Percentiles rank a stretch among this genome's conserved stretches.
Conservation (phyloP, 2,797 vertebrate species). For the Mionectes olivaceus region DNA sequence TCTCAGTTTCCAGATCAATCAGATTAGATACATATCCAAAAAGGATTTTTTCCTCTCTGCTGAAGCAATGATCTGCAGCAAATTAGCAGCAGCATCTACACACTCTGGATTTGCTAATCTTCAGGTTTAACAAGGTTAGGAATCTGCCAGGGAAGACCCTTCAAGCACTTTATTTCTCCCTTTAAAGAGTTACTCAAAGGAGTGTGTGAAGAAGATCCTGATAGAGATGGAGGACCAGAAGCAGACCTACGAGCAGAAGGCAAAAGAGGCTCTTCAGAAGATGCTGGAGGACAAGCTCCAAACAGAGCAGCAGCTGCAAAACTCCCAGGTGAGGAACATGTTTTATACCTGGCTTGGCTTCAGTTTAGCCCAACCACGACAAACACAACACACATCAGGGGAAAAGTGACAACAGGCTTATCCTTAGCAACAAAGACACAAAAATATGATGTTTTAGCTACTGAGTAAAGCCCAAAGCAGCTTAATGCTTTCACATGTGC, state of each 20-base stretch:
- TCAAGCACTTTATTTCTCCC: neutral
- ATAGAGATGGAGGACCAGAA: slow-evolving; percentile 93
- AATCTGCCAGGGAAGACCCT: neutral
- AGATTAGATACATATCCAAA: neutral
- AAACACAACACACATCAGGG: neutral
- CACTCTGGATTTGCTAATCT: neutral
- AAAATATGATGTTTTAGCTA: neutral
- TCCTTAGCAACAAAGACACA: neutral
- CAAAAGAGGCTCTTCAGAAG: slow-evolving; percentile 87
- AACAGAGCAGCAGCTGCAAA: slow-evolving; percentile 82
- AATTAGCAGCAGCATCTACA: neutral
- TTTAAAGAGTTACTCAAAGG: slow-evolving; percentile 82
- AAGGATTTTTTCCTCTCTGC: neutral
- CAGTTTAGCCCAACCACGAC: neutral
- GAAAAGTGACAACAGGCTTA: neutral
- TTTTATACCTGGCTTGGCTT: neutral
- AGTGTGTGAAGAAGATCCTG: slow-evolving; percentile 86
- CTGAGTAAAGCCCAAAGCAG: neutral
- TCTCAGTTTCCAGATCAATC: neutral
- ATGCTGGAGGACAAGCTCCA: slow-evolving; percentile 87
- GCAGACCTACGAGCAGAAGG: slow-evolving; percentile 87
- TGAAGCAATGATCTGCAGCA: neutral
- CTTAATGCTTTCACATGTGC: neutral
- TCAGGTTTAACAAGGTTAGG: neutral
- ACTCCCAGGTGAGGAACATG: slow-evolving; percentile 80